phyloP scores from a whole-genome alignment of 2,797 vertebrate genomes.

The Astyanax mexicanus region DNA sequence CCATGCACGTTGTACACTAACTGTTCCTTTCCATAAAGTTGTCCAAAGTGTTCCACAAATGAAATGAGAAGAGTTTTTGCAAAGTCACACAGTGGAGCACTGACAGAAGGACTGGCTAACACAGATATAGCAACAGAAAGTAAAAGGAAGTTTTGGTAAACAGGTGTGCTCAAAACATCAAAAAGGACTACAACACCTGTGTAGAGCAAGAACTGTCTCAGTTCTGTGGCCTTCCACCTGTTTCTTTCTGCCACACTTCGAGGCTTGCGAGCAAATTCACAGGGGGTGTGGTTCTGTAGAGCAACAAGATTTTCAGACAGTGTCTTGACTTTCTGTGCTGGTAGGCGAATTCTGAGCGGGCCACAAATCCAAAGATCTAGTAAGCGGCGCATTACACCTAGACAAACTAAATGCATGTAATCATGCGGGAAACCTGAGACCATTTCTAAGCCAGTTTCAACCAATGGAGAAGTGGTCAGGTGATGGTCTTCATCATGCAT shows the following conservation, averaged over 20 bases:
- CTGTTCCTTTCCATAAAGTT: constrained; percentile 7
- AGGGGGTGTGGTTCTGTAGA: constrained; percentile 21
- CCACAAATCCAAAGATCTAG: not conserved
- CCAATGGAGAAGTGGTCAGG: not conserved
- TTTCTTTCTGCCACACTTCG: not conserved
- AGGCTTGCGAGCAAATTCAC: constrained; percentile 24
- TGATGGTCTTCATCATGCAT: constrained; percentile 7
- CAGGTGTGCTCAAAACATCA: not conserved
- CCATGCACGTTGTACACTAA: constrained; percentile 36
- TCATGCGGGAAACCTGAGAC: not conserved
- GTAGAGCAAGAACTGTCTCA: constrained; percentile 23
- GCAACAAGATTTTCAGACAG: constrained; percentile 7
- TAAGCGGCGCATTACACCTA: constrained; percentile 5
- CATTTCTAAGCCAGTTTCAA: not conserved
- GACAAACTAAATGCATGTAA: not conserved
- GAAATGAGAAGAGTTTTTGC: not conserved
- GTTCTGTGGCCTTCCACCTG: constrained; percentile 29
- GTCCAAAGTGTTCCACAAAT: constrained; percentile 27
- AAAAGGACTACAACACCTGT: constrained; percentile 28
- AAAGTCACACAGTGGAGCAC: not conserved
- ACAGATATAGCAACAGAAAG: constrained; percentile 23
- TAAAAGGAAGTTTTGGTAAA: constrained; percentile 24
- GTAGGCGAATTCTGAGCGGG: not conserved
- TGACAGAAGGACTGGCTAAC: not conserved
- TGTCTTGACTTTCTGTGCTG: not conserved